Evolutionary conservation across 2,888 invertebrate genomes (phyloP).

Genomic region (Caenorhabditis imperialis): DNA sequence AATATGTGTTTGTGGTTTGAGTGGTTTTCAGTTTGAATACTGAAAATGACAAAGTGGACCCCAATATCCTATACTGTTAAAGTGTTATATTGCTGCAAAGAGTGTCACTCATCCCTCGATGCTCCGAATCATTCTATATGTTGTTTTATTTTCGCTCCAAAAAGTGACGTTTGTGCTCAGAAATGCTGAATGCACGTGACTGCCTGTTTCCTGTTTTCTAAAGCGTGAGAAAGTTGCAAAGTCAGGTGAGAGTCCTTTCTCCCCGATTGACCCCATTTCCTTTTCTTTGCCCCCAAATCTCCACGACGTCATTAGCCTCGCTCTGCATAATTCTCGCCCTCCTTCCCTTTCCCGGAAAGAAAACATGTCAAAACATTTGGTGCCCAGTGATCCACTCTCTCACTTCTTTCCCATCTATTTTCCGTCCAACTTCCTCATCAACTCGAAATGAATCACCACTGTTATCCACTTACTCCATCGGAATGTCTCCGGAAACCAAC

Average conservation of each 20-base stretch:
- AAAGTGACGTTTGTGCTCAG: constrained; percentile 33
- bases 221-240: constrained; percentile 8
- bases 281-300: too few species aligned
- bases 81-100: too few species aligned
- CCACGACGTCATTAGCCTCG: too few species aligned
- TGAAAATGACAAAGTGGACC: too few species aligned
- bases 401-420: background rate
- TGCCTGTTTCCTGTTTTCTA: constrained; percentile 27
- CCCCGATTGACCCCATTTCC: too few species aligned
- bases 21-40: too few species aligned
- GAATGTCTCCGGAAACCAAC: constrained; percentile 17
- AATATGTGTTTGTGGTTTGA: too few species aligned
- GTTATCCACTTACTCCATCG: constrained; percentile 30
- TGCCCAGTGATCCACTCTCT: constrained; percentile 30
- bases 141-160: constrained; percentile 20
- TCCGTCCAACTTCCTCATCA: constrained; percentile 31
- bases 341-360: constrained; percentile 32
- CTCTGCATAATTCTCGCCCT: too few species aligned
- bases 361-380: constrained; percentile 41
- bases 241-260: constrained; percentile 15
- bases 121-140: constrained; percentile 7
- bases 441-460: constrained; percentile 11
- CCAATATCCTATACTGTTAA: too few species aligned
- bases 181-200: constrained; percentile 24
- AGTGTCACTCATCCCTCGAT: too few species aligned